Evolutionary conservation across 1,140 invertebrate genomes (phyloP).

Genomic region (Drosophila parabipectinata): DNA sequence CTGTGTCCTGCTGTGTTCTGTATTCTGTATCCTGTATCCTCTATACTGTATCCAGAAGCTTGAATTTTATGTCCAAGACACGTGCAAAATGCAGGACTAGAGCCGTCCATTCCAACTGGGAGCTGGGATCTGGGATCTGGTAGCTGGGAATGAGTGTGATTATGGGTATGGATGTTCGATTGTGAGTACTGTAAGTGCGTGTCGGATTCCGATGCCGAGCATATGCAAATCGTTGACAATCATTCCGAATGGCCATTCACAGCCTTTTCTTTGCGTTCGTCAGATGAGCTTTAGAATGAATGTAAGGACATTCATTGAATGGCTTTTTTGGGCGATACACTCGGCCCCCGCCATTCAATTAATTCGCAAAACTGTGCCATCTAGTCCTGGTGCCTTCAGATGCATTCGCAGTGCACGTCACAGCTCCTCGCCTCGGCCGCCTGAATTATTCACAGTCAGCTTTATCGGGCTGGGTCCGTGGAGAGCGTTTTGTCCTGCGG

Average conservation of each 20-base stretch:
- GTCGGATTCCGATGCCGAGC: constrained; percentile 22
- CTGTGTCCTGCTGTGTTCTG: not conserved
- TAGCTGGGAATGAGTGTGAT: not conserved
- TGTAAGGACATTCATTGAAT: not conserved
- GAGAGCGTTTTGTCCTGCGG: constrained; percentile 53
- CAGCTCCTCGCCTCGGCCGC: constrained; percentile 1
- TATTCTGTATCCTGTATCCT: not conserved
- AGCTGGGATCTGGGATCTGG: not conserved
- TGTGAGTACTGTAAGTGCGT: constrained; percentile 23
- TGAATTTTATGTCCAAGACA: constrained; percentile 61
- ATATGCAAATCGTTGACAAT: constrained; percentile 58
- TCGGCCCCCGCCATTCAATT: not conserved
- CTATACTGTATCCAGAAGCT: not conserved
- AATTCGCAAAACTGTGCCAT: not conserved
- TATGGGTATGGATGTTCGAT: constrained; percentile 3
- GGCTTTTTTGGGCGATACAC: not conserved
- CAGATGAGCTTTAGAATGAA: constrained; percentile 24
- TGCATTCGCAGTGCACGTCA: constrained; percentile 24
- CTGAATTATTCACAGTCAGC: constrained; percentile 44
- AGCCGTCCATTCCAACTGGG: constrained; percentile 20
- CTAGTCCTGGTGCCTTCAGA: not conserved
- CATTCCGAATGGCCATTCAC: constrained; percentile 38
- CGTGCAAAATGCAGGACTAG: constrained; percentile 55
- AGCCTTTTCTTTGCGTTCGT: constrained; percentile 1
- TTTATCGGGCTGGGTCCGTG: constrained; percentile 40